Evolutionary conservation across 1,140 invertebrate species (phyloP).

Genomic region (Charaxes varanes): DNA sequence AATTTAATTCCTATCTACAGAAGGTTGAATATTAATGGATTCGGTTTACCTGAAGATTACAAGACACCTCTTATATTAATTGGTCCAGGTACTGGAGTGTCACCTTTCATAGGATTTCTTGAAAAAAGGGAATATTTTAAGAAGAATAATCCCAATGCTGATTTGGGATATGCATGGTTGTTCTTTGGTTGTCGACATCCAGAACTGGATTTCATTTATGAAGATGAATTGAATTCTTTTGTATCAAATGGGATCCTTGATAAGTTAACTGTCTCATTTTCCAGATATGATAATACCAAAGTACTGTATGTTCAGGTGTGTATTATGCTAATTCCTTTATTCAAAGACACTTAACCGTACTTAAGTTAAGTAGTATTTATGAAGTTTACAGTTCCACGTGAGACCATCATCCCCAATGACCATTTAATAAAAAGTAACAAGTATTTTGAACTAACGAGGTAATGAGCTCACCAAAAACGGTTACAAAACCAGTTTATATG

Average conservation of each 20-base stretch:
- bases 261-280: slow-evolving; percentile 78
- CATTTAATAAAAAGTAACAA: no score
- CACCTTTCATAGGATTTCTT: slow-evolving; percentile 85
- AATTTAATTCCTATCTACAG: slow-evolving; percentile 78
- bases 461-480: no score
- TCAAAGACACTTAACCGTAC: no score
- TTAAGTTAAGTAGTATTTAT: no score
- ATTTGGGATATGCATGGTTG: slow-evolving; percentile 74
- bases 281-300: slow-evolving; percentile 72
- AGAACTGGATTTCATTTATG: slow-evolving; percentile 78
- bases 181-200: slow-evolving; percentile 86
- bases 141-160: slow-evolving; percentile 24
- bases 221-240: slow-evolving; percentile 75
- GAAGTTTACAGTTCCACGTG: no score
- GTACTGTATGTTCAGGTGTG: slow-evolving; percentile 74
- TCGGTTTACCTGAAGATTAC: slow-evolving; percentile 75
- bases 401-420: no score
- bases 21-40: slow-evolving; percentile 73
- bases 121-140: slow-evolving; percentile 69
- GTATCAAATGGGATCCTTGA: slow-evolving; percentile 69
- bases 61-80: slow-evolving; percentile 82
- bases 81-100: slow-evolving; percentile 87
- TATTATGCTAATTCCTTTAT: no score
- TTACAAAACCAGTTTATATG: no score
- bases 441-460: no score